Evolutionary conservation across 2,888 invertebrate species (phyloP).

Genomic region (Acanthosepion lycidas): DNA sequence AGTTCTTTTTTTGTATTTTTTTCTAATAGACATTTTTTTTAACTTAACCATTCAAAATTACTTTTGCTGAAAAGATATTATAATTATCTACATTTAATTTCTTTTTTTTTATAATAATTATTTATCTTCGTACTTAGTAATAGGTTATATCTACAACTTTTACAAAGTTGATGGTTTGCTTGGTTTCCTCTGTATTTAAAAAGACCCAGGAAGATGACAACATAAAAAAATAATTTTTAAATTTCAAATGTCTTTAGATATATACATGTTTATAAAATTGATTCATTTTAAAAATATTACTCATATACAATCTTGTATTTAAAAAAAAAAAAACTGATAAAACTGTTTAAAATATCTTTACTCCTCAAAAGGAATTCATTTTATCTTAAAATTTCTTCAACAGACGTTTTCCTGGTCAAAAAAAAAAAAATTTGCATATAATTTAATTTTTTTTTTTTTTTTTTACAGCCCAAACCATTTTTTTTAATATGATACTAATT

Average conservation of each 20-base stretch:
- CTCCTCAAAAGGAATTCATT: neutral
- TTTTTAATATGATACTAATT: neutral
- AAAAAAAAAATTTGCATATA: neutral
- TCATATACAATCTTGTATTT: neutral
- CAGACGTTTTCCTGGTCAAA: neutral
- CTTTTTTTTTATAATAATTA: neutral
- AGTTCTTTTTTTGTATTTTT: neutral
- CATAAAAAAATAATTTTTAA: neutral
- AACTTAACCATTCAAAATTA: neutral
- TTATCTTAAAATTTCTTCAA: neutral
- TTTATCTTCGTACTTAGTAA: neutral
- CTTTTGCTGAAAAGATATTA: neutral
- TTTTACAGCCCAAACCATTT: neutral
- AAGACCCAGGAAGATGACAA: neutral
- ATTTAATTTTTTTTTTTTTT: neutral
- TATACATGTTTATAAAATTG: neutral
- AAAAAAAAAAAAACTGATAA: neutral
- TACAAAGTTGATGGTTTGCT: neutral
- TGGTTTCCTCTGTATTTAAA: neutral
- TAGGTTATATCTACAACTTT: neutral
- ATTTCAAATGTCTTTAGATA: neutral
- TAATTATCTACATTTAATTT: neutral
- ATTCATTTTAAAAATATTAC: neutral
- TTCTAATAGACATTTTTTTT: neutral
- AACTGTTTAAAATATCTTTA: neutral